Percentiles rank a stretch among this genome's conserved stretches.
phyloP scores from a whole-genome alignment of 2,113 vertebrate species.

The Hyaena hyaena region DNA sequence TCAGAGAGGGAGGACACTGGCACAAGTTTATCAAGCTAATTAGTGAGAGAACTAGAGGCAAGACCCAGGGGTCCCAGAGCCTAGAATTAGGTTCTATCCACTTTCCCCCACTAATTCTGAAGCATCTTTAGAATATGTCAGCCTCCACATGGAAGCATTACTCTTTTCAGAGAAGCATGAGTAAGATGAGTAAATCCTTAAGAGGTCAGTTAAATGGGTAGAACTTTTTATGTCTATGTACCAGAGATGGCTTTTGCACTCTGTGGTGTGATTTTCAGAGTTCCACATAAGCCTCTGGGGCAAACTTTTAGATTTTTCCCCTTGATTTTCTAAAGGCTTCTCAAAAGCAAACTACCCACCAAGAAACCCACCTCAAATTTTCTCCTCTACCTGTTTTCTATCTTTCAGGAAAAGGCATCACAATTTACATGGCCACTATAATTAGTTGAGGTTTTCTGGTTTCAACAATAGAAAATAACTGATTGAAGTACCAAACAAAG shows the following conservation, averaged over 20 bases:
- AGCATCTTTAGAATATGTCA: neutral
- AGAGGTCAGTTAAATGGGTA: neutral
- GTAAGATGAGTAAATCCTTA: neutral
- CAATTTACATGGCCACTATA: neutral
- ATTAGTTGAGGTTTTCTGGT: neutral
- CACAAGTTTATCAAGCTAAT: neutral
- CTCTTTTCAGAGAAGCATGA: neutral
- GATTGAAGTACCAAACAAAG: neutral
- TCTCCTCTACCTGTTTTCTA: neutral
- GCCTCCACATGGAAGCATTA: neutral
- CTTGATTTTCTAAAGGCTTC: neutral
- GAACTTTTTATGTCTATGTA: constrained; percentile 19
- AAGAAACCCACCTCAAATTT: neutral
- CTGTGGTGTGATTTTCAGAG: constrained; percentile 41
- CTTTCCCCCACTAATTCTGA: neutral
- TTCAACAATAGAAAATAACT: neutral
- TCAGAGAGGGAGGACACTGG: neutral
- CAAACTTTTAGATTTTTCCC: neutral
- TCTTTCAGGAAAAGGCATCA: neutral
- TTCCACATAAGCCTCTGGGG: neutral
- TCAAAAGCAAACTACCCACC: neutral
- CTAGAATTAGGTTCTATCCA: neutral
- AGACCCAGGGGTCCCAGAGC: neutral
- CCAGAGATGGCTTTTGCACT: constrained; percentile 35
- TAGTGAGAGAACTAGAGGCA: neutral